Evolutionary conservation across 2,797 vertebrate species (phyloP).

Genomic region (Brachyalestes nurse): DNA sequence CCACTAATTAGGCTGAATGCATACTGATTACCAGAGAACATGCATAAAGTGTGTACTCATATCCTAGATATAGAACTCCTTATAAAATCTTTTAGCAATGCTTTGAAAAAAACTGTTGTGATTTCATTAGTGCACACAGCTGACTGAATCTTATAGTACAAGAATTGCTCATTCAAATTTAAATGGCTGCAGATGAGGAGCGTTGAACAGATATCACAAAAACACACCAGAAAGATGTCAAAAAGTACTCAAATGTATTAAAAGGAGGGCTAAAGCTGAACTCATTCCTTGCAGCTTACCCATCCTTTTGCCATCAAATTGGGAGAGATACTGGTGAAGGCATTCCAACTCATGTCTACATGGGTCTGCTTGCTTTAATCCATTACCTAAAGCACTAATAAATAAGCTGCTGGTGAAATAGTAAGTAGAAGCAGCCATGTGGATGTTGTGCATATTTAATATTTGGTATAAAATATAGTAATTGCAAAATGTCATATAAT

Average conservation of each 20-base stretch:
- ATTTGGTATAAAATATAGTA: too few species aligned
- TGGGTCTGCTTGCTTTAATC: too few species aligned
- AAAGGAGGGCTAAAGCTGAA: too few species aligned
- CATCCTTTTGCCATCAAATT: too few species aligned
- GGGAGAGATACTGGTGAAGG: too few species aligned
- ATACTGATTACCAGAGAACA: constrained; percentile 60
- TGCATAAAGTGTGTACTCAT: not conserved
- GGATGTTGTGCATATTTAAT: not conserved
- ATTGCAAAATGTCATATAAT: not conserved
- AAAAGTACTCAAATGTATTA: not conserved
- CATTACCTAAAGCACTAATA: too few species aligned
- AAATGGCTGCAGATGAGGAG: not conserved
- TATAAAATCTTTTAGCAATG: constrained; percentile 7
- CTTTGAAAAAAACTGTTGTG: too few species aligned
- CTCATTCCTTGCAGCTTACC: too few species aligned
- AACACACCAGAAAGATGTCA: too few species aligned
- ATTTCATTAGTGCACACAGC: too few species aligned
- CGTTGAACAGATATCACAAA: not conserved
- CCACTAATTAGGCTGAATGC: constrained; percentile 61
- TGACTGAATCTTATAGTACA: not conserved
- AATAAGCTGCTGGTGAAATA: not conserved
- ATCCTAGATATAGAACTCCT: not conserved
- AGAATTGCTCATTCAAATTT: not conserved
- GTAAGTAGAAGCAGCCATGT: not conserved
- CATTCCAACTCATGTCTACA: too few species aligned